Percentiles rank a stretch among this genome's conserved stretches.
phyloP scores from a whole-genome alignment of 2,888 invertebrate genomes.

The Bruchidius siliquastri region DNA sequence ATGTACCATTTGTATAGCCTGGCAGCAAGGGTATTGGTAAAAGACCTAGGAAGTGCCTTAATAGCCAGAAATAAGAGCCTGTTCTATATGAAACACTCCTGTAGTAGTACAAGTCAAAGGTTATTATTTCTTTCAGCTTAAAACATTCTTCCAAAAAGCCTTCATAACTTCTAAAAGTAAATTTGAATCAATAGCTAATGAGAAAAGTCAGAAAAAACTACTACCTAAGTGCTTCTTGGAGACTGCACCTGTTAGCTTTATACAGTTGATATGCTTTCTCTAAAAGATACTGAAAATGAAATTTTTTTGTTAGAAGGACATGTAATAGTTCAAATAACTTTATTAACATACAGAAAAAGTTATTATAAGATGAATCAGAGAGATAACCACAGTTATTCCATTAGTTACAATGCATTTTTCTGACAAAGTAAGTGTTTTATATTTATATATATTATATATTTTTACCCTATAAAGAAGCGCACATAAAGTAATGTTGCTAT shows the following conservation, averaged over 20 bases:
- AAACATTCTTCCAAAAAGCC: slow-evolving; percentile 19
- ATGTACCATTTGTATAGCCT: slow-evolving; percentile 16
- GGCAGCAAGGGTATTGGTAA: slow-evolving; percentile 30
- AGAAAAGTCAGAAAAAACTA: not conserved
- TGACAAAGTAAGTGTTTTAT: too few species aligned
- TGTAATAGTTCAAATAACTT: too few species aligned
- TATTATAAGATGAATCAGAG: too few species aligned
- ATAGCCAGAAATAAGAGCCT: slow-evolving; percentile 28
- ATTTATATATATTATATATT: too few species aligned
- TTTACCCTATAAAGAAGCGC: too few species aligned
- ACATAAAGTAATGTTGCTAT: too few species aligned
- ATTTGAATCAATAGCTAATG: slow-evolving; percentile 1
- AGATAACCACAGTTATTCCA: too few species aligned
- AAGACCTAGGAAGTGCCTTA: slow-evolving; percentile 31
- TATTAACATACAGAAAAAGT: too few species aligned
- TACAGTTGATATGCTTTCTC: slow-evolving; percentile 18
- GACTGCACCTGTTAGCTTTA: slow-evolving; percentile 6
- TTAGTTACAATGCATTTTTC: too few species aligned
- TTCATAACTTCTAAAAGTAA: slow-evolving; percentile 13
- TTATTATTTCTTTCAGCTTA: slow-evolving; percentile 24
- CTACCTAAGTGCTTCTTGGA: slow-evolving; percentile 21
- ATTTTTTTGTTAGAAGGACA: not conserved
- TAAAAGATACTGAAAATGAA: slow-evolving; percentile 23
- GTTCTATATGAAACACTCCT: slow-evolving; percentile 12
- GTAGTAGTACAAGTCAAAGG: slow-evolving; percentile 14